Conservation (phyloP, 2,113 vertebrate species). For the Leptobrachium ailaonicum region DNA sequence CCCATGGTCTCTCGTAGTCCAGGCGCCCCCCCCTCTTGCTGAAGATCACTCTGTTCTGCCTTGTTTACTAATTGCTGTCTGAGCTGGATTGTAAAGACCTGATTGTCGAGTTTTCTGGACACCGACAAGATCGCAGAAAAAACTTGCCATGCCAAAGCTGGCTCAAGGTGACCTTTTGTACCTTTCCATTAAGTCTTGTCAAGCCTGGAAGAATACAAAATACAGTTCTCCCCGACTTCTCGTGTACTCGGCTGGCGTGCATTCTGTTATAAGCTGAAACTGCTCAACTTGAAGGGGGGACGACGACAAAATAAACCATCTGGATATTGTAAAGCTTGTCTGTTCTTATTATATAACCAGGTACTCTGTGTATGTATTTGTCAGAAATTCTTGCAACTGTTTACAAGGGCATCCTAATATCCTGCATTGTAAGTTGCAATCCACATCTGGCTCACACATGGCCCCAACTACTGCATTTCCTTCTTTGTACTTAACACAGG, state of each 20-base stretch:
- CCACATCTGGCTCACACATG: constrained; percentile 39
- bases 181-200: not conserved
- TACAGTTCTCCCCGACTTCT: not conserved
- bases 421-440: not conserved
- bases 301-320: not conserved
- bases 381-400: constrained; percentile 9
- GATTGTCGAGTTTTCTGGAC: not conserved
- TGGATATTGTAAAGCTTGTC: constrained; percentile 2
- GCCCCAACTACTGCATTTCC: not conserved
- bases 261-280: not conserved
- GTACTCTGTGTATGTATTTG: constrained; percentile 6
- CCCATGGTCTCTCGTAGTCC: too few relatives aligned
- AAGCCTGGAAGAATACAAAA: not conserved
- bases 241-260: not conserved
- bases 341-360: constrained; percentile 12
- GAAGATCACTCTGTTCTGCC: too few relatives aligned
- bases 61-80: too few relatives aligned
- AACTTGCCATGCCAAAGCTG: not conserved
- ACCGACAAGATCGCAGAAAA: not conserved
- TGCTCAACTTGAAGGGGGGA: not conserved
- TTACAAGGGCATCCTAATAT: constrained; percentile 4
- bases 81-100: too few relatives aligned
- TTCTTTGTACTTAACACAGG: not conserved
- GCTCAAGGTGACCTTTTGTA: not conserved
- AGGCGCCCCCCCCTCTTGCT: too few relatives aligned